Conservation (phyloP, 1,140 invertebrate genomes). For the Prorops nasuta region DNA sequence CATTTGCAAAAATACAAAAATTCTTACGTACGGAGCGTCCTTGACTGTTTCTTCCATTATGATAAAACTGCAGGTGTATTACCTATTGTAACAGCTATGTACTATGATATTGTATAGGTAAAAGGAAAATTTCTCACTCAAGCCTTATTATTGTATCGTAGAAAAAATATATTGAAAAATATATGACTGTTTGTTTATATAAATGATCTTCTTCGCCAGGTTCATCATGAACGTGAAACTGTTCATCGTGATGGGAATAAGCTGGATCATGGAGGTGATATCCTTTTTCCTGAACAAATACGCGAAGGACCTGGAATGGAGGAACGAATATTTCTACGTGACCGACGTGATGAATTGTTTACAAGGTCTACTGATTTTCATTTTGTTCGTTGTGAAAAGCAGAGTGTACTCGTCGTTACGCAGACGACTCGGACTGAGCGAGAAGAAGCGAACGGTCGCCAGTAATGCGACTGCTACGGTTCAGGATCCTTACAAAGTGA, state of each 20-base stretch:
- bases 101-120: too few relatives aligned
- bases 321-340: slow-evolving; percentile 38
- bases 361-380: slow-evolving; percentile 65
- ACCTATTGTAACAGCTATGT: too few relatives aligned
- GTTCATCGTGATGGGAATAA: slow-evolving; percentile 74
- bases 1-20: too few relatives aligned
- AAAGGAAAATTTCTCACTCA: too few relatives aligned
- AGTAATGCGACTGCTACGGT: slow-evolving; percentile 16
- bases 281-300: slow-evolving; percentile 50
- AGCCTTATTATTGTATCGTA: too few relatives aligned
- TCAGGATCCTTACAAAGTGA: slow-evolving; percentile 31
- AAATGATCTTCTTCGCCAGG: too few relatives aligned
- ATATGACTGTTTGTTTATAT: too few relatives aligned
- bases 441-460: slow-evolving; percentile 3
- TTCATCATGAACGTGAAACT: slow-evolving; percentile 70
- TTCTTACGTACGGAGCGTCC: too few relatives aligned
- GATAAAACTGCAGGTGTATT: too few relatives aligned
- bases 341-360: slow-evolving; percentile 64
- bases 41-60: too few relatives aligned
- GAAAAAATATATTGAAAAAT: too few relatives aligned
- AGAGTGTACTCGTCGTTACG: slow-evolving; percentile 52
- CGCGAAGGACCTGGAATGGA: slow-evolving; percentile 10
- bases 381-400: slow-evolving; percentile 65
- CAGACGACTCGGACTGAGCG: slow-evolving; percentile 17
- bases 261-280: slow-evolving; percentile 67